Evolutionary conservation across 1,140 invertebrate genomes (phyloP).

Genomic region (Drosophila takahashii): DNA sequence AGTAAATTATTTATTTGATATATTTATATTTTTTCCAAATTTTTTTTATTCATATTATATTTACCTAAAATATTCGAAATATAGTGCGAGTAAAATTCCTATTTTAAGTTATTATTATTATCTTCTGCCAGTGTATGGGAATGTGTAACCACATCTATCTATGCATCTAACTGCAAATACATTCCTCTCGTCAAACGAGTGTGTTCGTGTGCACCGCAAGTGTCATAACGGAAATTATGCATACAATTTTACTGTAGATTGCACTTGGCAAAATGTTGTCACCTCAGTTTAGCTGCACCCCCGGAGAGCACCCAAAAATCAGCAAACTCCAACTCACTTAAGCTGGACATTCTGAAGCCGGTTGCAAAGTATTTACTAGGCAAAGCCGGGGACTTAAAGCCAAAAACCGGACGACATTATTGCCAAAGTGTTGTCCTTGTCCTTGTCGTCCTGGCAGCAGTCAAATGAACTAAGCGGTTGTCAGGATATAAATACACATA

Average conservation of each 20-base stretch:
- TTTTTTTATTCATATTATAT: not conserved
- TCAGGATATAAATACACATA: slow-evolving; percentile 18
- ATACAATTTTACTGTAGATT: slow-evolving; percentile 77
- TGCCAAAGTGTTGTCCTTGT: not conserved
- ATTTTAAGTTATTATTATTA: too few species aligned
- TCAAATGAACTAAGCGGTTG: slow-evolving; percentile 45
- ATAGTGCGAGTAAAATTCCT: too few species aligned
- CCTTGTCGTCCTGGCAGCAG: slow-evolving; percentile 28
- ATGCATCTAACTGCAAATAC: slow-evolving; percentile 23
- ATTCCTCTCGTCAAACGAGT: slow-evolving; percentile 11
- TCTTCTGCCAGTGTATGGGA: slow-evolving; percentile 2
- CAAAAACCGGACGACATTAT: slow-evolving; percentile 6
- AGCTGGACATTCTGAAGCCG: slow-evolving; percentile 9
- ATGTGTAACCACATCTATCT: slow-evolving; percentile 57
- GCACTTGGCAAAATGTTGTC: slow-evolving; percentile 60
- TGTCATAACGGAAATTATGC: slow-evolving; percentile 78
- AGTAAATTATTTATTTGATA: too few species aligned
- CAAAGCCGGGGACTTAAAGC: slow-evolving; percentile 33
- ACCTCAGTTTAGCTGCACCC: slow-evolving; percentile 9
- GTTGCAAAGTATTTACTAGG: slow-evolving; percentile 35
- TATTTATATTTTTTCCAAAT: too few species aligned
- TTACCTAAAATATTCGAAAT: too few species aligned
- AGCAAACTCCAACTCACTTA: slow-evolving; percentile 13
- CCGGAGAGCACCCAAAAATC: slow-evolving; percentile 3
- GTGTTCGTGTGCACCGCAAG: slow-evolving; percentile 51